phyloP scores from a whole-genome alignment of 2,113 vertebrate genomes.

The Thermophis baileyi region DNA sequence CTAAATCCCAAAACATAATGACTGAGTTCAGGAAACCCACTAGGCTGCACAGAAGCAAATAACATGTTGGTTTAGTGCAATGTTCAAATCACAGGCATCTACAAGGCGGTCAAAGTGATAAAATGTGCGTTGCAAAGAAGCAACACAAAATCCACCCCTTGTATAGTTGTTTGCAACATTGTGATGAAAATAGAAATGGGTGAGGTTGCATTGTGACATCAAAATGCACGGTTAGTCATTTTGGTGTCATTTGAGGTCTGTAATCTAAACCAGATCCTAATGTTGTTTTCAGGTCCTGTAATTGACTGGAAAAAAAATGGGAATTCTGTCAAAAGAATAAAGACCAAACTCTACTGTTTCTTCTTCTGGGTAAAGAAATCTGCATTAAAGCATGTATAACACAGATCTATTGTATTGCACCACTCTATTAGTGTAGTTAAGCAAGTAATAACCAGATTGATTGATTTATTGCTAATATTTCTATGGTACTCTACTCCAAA shows the following conservation, averaged over 20 bases:
- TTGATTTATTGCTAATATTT: neutral
- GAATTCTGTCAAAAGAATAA: neutral
- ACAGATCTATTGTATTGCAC: neutral
- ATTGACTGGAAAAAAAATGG: neutral
- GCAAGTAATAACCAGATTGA: neutral
- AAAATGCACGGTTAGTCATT: neutral
- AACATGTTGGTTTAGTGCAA: neutral
- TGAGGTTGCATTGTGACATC: neutral
- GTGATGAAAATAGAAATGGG: neutral
- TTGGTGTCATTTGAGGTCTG: neutral
- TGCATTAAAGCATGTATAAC: neutral
- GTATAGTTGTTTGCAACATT: neutral
- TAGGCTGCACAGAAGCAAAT: neutral
- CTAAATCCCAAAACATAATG: neutral
- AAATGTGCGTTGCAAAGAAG: neutral
- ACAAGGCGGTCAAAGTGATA: neutral
- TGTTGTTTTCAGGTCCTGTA: neutral
- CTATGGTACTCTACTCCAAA: neutral
- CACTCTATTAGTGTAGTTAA: neutral
- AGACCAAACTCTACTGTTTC: neutral
- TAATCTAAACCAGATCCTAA: neutral
- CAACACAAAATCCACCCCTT: neutral
- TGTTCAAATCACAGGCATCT: neutral
- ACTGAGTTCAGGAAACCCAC: neutral
- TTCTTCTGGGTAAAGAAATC: neutral